phyloP scores from a whole-genome alignment of 2,113 vertebrate species.

The Scytalopus superciliaris region DNA sequence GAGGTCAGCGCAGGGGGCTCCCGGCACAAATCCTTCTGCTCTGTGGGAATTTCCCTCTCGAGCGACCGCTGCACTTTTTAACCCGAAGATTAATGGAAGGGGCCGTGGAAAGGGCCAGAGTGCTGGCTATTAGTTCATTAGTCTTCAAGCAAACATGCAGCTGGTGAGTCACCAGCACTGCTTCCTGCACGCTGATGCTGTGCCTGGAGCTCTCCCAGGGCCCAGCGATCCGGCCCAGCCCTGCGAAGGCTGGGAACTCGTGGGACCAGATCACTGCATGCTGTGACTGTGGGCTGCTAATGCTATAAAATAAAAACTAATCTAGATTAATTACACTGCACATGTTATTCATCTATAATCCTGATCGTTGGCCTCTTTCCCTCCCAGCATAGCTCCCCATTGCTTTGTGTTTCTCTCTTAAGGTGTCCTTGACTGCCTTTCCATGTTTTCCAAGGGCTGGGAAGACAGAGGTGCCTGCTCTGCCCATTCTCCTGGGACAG shows the following conservation, averaged over 20 bases:
- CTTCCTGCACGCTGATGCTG: conserved; percentile 6
- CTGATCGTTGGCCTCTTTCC: neutral
- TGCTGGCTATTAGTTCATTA: neutral
- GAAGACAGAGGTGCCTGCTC: neutral
- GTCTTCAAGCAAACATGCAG: neutral
- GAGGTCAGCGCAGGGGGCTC: neutral
- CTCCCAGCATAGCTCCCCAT: neutral
- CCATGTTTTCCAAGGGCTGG: neutral
- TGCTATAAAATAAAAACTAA: conserved; percentile 21
- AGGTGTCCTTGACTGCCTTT: neutral
- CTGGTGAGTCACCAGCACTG: conserved; percentile 28
- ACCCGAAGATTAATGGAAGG: conserved; percentile 16
- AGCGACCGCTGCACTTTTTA: neutral
- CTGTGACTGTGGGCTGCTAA: neutral
- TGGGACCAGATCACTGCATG: neutral
- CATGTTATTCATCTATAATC: neutral
- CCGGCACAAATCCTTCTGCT: neutral
- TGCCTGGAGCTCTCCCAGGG: conserved; percentile 4
- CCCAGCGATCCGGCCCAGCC: neutral
- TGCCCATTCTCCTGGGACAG: fast-evolving
- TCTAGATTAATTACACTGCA: conserved; percentile 35
- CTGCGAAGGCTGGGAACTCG: neutral
- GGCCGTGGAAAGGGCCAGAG: conserved; percentile 30
- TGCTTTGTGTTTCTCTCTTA: neutral
- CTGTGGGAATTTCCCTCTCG: conserved; percentile 26